Conservation (phyloP, 2,888 invertebrate genomes). For the Lasioglossum zephyrum region DNA sequence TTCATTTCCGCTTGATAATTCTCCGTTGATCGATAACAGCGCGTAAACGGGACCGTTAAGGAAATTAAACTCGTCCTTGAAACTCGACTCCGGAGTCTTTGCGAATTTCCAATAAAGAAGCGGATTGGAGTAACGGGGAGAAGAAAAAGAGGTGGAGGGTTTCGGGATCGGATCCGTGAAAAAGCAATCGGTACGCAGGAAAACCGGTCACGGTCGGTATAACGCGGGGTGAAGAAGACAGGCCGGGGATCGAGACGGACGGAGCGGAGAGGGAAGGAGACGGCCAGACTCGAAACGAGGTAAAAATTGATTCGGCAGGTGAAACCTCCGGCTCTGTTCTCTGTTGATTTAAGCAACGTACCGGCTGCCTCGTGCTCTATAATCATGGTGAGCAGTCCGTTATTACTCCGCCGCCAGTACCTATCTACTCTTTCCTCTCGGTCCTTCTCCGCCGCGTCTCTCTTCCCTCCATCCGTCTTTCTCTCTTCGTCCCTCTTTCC, state of each 20-base stretch:
- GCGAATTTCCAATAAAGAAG: background rate
- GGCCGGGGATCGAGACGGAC: conserved; percentile 8
- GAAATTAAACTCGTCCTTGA: conserved; percentile 48
- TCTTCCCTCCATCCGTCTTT: conserved; percentile 1
- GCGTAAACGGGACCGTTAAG: conserved; percentile 21
- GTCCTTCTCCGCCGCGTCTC: conserved; percentile 45
- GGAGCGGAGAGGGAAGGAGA: conserved; percentile 28
- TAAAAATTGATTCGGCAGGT: conserved; percentile 78
- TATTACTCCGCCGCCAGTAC: conserved; percentile 76
- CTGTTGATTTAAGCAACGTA: conserved; percentile 78
- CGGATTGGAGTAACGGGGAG: background rate
- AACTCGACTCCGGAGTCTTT: conserved; percentile 9
- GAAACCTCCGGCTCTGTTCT: conserved; percentile 78
- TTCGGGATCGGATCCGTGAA: conserved; percentile 51
- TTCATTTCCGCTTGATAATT: background rate
- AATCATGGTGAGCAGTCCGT: conserved; percentile 76
- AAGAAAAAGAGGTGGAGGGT: background rate
- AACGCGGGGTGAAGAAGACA: conserved; percentile 23
- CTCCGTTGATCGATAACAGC: background rate
- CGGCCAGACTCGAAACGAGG: conserved; percentile 71
- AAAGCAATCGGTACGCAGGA: conserved; percentile 66
- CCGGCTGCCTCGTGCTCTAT: conserved; percentile 76
- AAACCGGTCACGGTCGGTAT: conserved; percentile 66
- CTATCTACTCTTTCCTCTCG: conserved; percentile 70
- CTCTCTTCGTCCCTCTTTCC: conserved; percentile 19